These are phyloP conservation scores for Acanthisitta chloris DNA, from an alignment of 2,113 vertebrate species.

Conservation along the genomic window DNA sequence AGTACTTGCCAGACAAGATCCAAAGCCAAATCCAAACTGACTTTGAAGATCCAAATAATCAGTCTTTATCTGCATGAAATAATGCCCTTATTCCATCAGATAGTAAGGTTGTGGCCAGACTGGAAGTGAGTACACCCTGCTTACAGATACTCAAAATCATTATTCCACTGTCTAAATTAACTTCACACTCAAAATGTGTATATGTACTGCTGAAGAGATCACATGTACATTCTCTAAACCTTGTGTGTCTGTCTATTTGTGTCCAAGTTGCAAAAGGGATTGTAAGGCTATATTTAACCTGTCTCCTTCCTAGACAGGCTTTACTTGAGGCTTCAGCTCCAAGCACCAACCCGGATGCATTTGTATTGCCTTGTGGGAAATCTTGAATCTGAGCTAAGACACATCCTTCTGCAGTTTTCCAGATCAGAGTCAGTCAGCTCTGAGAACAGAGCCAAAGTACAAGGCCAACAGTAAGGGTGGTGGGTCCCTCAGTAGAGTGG, in stretches of 20 bases:
- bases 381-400: background rate
- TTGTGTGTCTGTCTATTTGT: background rate
- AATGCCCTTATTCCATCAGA: background rate
- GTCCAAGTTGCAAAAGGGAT: background rate
- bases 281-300: background rate
- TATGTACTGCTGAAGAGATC: background rate
- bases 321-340: background rate
- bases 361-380: background rate
- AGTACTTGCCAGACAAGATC: background rate
- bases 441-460: background rate
- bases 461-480: rapidly evolving
- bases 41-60: background rate
- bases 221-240: background rate
- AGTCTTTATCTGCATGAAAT: background rate
- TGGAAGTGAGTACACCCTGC: background rate
- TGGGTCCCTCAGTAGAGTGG: rapidly evolving
- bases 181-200: background rate
- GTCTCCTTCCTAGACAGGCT: background rate
- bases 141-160: background rate
- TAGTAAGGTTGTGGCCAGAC: background rate
- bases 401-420: background rate
- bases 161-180: background rate
- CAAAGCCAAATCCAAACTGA: background rate
- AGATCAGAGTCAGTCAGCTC: background rate
- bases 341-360: background rate